These are phyloP conservation scores for Urocyon cinereoargenteus DNA, from an alignment of 2,797 vertebrate species.

Conservation along the genomic window DNA sequence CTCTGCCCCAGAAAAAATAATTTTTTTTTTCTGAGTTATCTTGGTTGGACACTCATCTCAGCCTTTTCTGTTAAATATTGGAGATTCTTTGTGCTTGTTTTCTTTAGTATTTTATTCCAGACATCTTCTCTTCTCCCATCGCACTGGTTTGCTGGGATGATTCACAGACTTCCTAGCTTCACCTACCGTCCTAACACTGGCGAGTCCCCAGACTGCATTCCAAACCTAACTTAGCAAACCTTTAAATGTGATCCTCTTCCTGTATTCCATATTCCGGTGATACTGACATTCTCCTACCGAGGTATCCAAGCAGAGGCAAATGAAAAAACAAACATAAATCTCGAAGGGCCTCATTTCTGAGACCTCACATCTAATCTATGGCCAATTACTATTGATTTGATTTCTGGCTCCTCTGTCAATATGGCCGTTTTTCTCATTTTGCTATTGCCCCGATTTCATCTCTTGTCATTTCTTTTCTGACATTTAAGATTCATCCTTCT, in stretches of 20 bases:
- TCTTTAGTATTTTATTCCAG: neutral
- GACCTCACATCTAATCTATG: neutral
- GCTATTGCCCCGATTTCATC: neutral
- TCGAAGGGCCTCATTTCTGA: neutral
- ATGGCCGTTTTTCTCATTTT: neutral
- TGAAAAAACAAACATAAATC: neutral
- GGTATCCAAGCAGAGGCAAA: neutral
- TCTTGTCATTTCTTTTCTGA: neutral
- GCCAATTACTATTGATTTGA: neutral
- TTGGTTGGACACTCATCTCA: neutral
- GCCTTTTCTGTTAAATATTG: neutral
- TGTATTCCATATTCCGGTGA: neutral
- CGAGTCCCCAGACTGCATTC: neutral
- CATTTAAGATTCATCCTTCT: neutral
- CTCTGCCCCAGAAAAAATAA: neutral
- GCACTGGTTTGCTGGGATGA: neutral
- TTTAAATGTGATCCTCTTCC: neutral
- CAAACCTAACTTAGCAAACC: neutral
- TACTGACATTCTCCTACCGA: neutral
- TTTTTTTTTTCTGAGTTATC: neutral
- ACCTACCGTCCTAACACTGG: neutral
- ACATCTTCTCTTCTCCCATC: neutral
- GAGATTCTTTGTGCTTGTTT: neutral
- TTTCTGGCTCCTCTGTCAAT: neutral
- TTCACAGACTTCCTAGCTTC: neutral